phyloP scores from a whole-genome alignment of 2,113 vertebrate genomes.

The Tyrannus savana region DNA sequence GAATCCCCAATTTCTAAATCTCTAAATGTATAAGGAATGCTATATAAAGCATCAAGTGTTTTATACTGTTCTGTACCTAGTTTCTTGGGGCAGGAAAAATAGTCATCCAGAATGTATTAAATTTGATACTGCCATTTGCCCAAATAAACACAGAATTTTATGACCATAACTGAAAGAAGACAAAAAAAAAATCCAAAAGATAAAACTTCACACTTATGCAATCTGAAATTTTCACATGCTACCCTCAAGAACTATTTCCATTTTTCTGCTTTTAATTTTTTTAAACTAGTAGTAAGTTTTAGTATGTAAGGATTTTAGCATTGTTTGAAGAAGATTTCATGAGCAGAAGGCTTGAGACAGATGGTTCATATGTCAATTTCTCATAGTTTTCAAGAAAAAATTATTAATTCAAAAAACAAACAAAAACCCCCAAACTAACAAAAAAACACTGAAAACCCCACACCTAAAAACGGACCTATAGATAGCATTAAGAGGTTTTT shows the following conservation, averaged over 20 bases:
- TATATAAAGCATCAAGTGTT: not conserved
- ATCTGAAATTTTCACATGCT: not conserved
- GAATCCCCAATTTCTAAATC: not conserved
- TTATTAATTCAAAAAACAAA: not conserved
- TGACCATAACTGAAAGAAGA: not conserved
- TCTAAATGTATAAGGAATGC: not conserved
- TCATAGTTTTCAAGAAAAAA: not conserved
- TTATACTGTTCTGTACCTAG: not conserved
- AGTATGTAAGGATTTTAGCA: not conserved
- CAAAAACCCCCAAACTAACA: not conserved
- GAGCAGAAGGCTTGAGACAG: not conserved
- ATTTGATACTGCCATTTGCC: not conserved
- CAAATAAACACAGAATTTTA: not conserved
- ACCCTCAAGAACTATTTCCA: not conserved
- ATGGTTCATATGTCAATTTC: not conserved
- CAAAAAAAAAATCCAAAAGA: not conserved
- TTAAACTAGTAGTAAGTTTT: not conserved
- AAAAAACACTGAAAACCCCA: too few relatives aligned
- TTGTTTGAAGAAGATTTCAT: not conserved
- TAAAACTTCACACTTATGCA: not conserved
- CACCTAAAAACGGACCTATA: not conserved
- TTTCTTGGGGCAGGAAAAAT: not conserved
- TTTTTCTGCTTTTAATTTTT: not conserved
- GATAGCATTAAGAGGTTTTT: not conserved
- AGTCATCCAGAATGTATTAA: not conserved